Base-by-base conservation (phyloP, 2,888 invertebrate genomes). In the Leistus spinibarbis region DNA sequence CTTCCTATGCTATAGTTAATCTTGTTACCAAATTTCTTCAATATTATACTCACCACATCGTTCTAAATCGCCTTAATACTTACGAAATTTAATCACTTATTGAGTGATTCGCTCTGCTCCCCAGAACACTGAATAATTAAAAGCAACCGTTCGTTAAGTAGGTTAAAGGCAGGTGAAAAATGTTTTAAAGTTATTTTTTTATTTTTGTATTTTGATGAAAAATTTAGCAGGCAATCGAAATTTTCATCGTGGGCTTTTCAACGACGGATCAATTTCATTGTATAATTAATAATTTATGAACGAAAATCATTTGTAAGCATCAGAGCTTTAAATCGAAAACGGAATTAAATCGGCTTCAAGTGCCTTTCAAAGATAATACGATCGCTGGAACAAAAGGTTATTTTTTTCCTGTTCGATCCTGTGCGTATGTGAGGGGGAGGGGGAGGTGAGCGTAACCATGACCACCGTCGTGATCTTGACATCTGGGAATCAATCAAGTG, bases 1-100 rank as follows among this genome's bases (percentile, higher is more conserved):
- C 64, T 64, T 64, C 20, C 24, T 24, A 64, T 64, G 64, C 64
- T 64, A n/a, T n/a, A n/a, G n/a, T n/a, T n/a, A n/a, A n/a, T n/a
- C n/a, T n/a, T n/a, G n/a, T n/a, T n/a, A 20, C 60, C 10, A 60
- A 60, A 17, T 60, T 22, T 60, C 40, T 40, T 4, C 40, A 40
- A 40, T 40, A 40, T 40, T 40, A 40, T 40, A 40, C 27, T 27
- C 4, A 9, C 10, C 13, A 40, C 40, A 7, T 40, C 1, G 9
- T 40, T 40, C 40, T 40, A 40, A 40, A 40, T 40, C 40, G 40
- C 40, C 40, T 40, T 40, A 40, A 40, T 40, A 10, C 13, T 40
- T 40, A 10, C 7, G 13, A 7, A 40, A 40, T 7, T 40, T 40
- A 40, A 40, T 40, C 7, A 40, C 7, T 40, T 40, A 40, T 40